These are phyloP conservation scores for Candidula unifasciata DNA, from an alignment of 2,888 invertebrate genomes.

Conservation along the genomic window DNA sequence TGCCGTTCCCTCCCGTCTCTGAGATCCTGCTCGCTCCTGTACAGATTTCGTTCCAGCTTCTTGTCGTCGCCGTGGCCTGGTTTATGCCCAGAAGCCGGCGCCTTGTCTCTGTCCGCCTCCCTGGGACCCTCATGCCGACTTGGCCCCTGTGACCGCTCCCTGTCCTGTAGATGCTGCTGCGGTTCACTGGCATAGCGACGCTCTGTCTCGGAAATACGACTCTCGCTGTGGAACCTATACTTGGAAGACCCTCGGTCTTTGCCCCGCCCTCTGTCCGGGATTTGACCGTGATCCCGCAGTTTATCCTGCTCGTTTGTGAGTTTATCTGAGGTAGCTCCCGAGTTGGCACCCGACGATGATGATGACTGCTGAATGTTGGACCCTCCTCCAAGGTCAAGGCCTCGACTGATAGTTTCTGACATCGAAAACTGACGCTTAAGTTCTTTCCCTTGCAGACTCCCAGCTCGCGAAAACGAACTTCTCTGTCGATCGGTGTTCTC, in stretches of 20 bases:
- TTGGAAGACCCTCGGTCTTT: conserved; percentile 68
- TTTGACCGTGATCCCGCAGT: conserved; percentile 62
- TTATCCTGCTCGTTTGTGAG: conserved; percentile 60
- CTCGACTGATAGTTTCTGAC: conserved; percentile 66
- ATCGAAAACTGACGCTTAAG: conserved; percentile 74
- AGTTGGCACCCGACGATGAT: conserved; percentile 46
- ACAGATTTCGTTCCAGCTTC: conserved; percentile 14
- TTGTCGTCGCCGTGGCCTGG: conserved; percentile 17
- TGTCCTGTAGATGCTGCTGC: conserved; percentile 24
- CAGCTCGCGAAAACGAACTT: conserved; percentile 62
- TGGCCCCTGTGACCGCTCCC: conserved; percentile 14
- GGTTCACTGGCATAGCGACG: conserved; percentile 63
- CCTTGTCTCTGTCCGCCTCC: conserved; percentile 13
- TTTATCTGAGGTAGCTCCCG: conserved; percentile 32
- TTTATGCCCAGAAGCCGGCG: neutral
- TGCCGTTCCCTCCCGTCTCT: conserved; percentile 49
- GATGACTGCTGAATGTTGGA: conserved; percentile 36
- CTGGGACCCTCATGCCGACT: conserved; percentile 18
- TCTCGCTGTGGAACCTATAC: conserved; percentile 68
- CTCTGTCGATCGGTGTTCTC: conserved; percentile 69
- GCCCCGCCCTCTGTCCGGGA: conserved; percentile 64
- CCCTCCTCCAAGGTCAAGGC: conserved; percentile 51
- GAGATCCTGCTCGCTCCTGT: conserved; percentile 45
- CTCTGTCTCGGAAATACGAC: conserved; percentile 68
- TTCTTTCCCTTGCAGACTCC: conserved; percentile 71